These are phyloP conservation scores for Cantharis lateralis DNA, from an alignment of 2,888 invertebrate species.

Conservation along the genomic window DNA sequence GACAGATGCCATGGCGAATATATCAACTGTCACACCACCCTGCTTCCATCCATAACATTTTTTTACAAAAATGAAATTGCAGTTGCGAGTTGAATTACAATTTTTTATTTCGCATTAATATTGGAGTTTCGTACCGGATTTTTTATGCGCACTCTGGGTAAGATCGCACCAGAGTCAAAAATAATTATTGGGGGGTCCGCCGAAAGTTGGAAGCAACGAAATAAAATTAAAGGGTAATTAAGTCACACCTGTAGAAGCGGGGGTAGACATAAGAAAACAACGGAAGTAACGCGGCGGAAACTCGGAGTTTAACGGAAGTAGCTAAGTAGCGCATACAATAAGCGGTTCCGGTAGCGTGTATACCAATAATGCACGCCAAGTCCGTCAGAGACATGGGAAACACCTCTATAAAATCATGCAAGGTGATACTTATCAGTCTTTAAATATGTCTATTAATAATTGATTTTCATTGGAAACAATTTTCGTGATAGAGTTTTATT, in stretches of 20 bases:
- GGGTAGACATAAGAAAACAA: constrained; percentile 49
- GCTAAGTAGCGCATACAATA: constrained; percentile 57
- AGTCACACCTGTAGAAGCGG: constrained; percentile 45
- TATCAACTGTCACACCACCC: constrained; percentile 36
- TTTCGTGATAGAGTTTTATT: constrained; percentile 21
- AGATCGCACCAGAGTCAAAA: background rate
- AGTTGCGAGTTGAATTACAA: constrained; percentile 4
- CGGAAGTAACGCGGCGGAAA: constrained; percentile 55
- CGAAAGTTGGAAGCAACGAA: background rate
- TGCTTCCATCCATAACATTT: constrained; percentile 19
- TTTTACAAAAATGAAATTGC: constrained; percentile 19
- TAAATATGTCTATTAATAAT: constrained; percentile 37
- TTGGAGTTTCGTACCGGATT: background rate
- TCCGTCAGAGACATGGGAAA: constrained; percentile 38
- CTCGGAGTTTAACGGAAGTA: constrained; percentile 54
- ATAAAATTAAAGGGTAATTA: constrained; percentile 30
- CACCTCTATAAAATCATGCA: constrained; percentile 36
- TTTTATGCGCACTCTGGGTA: background rate
- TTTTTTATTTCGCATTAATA: background rate
- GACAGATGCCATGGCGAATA: constrained; percentile 42
- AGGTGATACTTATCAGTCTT: constrained; percentile 36
- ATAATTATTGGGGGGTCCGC: background rate
- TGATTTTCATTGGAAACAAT: constrained; percentile 34
- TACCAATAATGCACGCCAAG: constrained; percentile 39
- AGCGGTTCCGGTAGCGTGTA: constrained; percentile 56